Evolutionary conservation across 1,140 invertebrate genomes (phyloP).

Genomic region (Drosophila tsacasi): DNA sequence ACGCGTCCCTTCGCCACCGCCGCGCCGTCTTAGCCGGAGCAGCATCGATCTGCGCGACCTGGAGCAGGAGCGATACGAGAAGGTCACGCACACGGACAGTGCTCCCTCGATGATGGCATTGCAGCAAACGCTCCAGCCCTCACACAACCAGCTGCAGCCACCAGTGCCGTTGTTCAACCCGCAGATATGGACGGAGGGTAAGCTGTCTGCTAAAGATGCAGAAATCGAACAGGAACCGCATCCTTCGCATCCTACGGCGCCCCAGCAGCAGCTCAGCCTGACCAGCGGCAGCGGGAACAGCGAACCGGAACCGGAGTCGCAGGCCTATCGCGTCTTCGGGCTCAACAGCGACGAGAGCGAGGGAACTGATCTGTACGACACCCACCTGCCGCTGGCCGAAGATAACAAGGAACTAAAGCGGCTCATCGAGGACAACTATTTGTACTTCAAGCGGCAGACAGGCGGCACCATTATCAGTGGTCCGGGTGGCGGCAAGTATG

Average conservation of each 20-base stretch:
- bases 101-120: conserved; percentile 85
- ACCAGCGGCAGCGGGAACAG: conserved; percentile 73
- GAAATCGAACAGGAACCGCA: not conserved
- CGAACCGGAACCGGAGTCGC: conserved; percentile 64
- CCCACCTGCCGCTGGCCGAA: conserved; percentile 78
- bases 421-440: conserved; percentile 83
- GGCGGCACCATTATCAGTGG: conserved; percentile 39
- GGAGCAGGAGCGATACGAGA: conserved; percentile 84
- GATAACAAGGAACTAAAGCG: conserved; percentile 85
- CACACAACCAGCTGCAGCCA: conserved; percentile 59
- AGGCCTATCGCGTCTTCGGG: conserved; percentile 70
- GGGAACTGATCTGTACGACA: conserved; percentile 75
- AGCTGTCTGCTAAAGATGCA: conserved; percentile 14
- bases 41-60: conserved; percentile 84
- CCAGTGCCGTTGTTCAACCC: conserved; percentile 70
- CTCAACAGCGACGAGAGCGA: conserved; percentile 80
- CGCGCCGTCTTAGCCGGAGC: conserved; percentile 82
- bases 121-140: conserved; percentile 55
- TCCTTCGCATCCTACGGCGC: not conserved
- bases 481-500: conserved; percentile 46
- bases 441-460: conserved; percentile 80
- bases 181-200: conserved; percentile 65
- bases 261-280: conserved; percentile 63
- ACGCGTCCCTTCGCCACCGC: conserved; percentile 82
- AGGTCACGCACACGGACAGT: conserved; percentile 84